Evolutionary conservation across 2,113 vertebrate species (phyloP), one percentile per base, ranked within the genome.

Genomic region (Balaenoptera acutorostrata): DNA sequence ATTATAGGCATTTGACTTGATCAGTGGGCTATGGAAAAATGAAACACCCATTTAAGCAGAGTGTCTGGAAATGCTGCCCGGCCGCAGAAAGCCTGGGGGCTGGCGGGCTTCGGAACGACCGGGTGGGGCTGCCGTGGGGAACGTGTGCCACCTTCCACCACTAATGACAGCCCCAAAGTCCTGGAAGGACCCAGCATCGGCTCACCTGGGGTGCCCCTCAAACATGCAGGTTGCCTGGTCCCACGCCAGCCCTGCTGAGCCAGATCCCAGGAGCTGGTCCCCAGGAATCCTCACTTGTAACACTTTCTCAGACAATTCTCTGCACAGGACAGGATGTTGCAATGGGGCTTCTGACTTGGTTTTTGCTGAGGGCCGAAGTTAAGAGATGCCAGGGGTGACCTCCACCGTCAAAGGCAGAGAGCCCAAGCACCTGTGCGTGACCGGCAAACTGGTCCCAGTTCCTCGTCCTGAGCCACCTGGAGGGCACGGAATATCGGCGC

Each of bases 91-190:
- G 41, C 71, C 88, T 33, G 1, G 0, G 31, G 52, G 61, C 78
- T 18, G 8, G 1, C 0, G 0, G 66, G 80, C 88, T 89, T 49
- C 1, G 3, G 21, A 12, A 21, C 0, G 1, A 20, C 55, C 0
- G 0, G 13, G 17, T 5, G 33, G 41, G 17, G 15, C 4, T 46
- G 49, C 63, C 5, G 7, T 0, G 55, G 44, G 10, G 59, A 33
- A 8, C 2, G 0, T 0, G 3, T 3, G 25, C 9, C 27, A 0
- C 4, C 1, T 11, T 10, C 15, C 39, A 4, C 44, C n/a, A 31
- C 21, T 18, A 2, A 9, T 13, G 33, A 64, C 31, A 69, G 13
- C 41, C 44, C 85, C 21, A 0, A 15, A 25, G 17, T 44, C 49
- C 63, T 44, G 6, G 63, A 49, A 29, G 69, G 39, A 23, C n/a